Evolutionary conservation across 2,797 vertebrate species (phyloP).

Genomic region (Gouania willdenowi): DNA sequence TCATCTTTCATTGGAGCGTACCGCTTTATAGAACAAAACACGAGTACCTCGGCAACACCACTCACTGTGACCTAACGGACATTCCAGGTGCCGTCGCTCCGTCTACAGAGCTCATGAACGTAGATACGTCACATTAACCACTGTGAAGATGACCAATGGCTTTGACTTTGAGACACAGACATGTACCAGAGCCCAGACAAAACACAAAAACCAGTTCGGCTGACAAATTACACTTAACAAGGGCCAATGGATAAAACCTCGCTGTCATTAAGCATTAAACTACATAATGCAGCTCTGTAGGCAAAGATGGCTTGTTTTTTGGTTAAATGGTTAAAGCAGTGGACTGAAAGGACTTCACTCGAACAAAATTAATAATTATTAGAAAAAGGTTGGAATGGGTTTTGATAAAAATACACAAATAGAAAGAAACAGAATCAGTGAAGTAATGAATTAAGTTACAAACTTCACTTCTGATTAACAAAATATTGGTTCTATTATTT

Average conservation of each 20-base stretch:
- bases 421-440: too few relatives aligned
- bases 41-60: conserved; percentile 66
- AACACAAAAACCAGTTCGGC: conserved; percentile 8
- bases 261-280: conserved; percentile 40
- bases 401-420: too few relatives aligned
- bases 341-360: conserved; percentile 23
- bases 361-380: conserved; percentile 19
- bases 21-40: conserved; percentile 65
- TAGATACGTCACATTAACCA: conserved; percentile 16
- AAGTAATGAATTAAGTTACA: too few relatives aligned
- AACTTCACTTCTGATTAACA: too few relatives aligned
- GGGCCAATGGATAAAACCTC: conserved; percentile 55
- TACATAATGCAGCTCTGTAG: conserved; percentile 30
- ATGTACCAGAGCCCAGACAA: conserved; percentile 1
- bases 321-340: conserved; percentile 26
- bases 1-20: conserved; percentile 69
- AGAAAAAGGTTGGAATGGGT: conserved; percentile 8
- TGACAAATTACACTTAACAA: too few relatives aligned
- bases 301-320: conserved; percentile 27
- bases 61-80: conserved; percentile 65
- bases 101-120: conserved; percentile 41
- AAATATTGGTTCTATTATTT: too few relatives aligned
- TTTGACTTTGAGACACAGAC: conserved; percentile 58
- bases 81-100: conserved; percentile 65
- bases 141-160: conserved; percentile 33